These are phyloP conservation scores for Tretioscincus oriximinensis DNA, from an alignment of 2,113 vertebrate species.

Conservation along the genomic window DNA sequence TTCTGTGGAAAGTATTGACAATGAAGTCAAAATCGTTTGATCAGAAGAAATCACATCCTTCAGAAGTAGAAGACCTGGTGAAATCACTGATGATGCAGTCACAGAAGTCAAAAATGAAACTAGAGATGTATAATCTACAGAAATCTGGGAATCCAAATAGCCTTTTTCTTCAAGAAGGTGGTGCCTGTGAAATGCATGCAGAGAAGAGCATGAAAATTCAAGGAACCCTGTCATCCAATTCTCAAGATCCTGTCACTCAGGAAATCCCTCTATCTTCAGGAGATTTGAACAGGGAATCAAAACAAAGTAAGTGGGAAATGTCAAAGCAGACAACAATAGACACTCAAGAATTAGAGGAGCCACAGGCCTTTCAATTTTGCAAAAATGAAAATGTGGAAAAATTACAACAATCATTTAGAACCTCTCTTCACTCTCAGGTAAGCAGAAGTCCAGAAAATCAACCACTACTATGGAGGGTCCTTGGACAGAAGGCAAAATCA, in stretches of 20 bases:
- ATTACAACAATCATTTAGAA: not conserved
- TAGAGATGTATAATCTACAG: not conserved
- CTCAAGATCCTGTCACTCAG: not conserved
- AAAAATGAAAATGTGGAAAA: fast-evolving
- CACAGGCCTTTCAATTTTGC: not conserved
- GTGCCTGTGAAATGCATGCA: not conserved
- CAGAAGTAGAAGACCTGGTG: not conserved
- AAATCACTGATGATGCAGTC: not conserved
- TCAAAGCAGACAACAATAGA: not conserved
- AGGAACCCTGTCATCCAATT: not conserved
- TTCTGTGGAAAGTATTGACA: not conserved
- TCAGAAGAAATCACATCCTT: not conserved
- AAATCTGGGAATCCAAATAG: too few relatives aligned
- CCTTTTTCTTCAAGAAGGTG: not conserved
- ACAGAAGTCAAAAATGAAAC: not conserved
- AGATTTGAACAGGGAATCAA: not conserved
- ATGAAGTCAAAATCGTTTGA: slow-evolving; percentile 24
- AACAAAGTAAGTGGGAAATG: not conserved
- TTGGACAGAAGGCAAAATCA: slow-evolving; percentile 7
- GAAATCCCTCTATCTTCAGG: not conserved
- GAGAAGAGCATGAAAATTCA: not conserved
- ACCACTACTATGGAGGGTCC: not conserved
- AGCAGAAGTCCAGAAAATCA: not conserved
- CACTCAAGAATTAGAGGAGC: not conserved
- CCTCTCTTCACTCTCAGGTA: not conserved